Base-by-base conservation (phyloP, 2,113 vertebrate species). In the Columba janthina region DNA sequence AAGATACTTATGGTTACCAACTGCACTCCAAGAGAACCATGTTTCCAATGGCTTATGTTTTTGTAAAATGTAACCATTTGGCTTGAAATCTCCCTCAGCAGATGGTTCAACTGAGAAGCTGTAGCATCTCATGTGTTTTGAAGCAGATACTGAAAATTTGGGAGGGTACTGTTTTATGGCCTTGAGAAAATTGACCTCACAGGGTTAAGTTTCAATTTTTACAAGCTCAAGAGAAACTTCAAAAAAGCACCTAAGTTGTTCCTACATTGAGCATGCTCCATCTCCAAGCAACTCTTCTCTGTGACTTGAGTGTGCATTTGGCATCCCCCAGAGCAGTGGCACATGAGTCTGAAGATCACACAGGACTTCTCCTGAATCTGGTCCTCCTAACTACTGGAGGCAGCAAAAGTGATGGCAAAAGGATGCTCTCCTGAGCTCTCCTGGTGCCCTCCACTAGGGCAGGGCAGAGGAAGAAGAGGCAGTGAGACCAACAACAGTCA, bases 41-140 rank as follows among this genome's bases (percentile, higher is more conserved):
- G 51, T 91, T 93, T 93, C 80, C 58, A 73, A 40, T 46, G 72
- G 85, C 56, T 90, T 82, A 85, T 1, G 3, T 61, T 90, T 94
- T 81, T 86, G 57, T 90, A 75, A 94, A 93, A 96, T 51, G n/a
- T 67, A 94, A 84, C 85, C 53, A 48, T 80, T 93, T 80, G 92
- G 64, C 85, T 76, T 76, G 57, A 93, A 74, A 88, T n/a, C 24
- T 88, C 72, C 57, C 46, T 90, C 61, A 80, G 72, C 69, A 90
- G 85, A 96, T 89, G 73, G 86, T 84, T 92, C 65, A 75, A 42
- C 36, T 54, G 36, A 74, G 60, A 85, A 84, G 58, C 61, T 86
- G 42, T 21, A 90, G 51, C 29, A 87, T 61, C 58, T 75, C 58
- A 44, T 54, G 38, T n/a, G 22, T 61, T 96, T 94, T 81, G 40